Evolutionary conservation across 2,113 vertebrate species (phyloP), one percentile per base, ranked within the genome.

Genomic region (Anser brachyrhynchus): DNA sequence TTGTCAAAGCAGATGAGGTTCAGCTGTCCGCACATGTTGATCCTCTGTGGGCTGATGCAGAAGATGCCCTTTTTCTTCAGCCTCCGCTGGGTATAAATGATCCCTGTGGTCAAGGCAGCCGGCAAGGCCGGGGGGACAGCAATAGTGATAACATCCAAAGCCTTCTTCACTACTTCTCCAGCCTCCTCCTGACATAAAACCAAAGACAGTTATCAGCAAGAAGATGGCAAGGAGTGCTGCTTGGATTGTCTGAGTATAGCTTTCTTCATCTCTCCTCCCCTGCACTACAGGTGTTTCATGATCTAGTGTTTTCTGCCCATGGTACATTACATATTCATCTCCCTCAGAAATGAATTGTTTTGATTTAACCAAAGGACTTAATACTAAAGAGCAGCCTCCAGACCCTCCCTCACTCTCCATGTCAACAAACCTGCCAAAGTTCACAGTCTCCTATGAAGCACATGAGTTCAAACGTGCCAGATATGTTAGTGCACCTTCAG

Each of bases 1-100:
- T 98, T 98, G 93, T 98, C 98, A 86, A 98, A 98, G 95, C 98
- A 98, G 83, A 98, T 44, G 31, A 98, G 98, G 91, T 98, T 98
- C 65, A 98, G 84, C 33, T 98, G 98, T 61, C 98, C 98, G 81
- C 98, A 98, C 3, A 98, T 65, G 18, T 98, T 98, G 93, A 98
- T 98, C 89, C 98, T 97, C 94, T 98, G 98, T 9, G 98, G 98
- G 51, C 98, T 98, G 91, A 98, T 98, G 92, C 98, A 98, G 89
- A 98, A 98, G 72, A 98, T 98, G 59, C 97, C 98, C 51, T 77
- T 98, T 90, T 97, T 98, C 94, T 97, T 98, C 90, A 98, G 76
- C 58, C 98, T 97, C 65, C 77, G 84, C 87, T 98, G 98, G 10
- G 98, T 97, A 44, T 98, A 98, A 74, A 98, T 98, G 54, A 98